Evolutionary conservation across 2,797 vertebrate species (phyloP).

Genomic region (Tarsius wallacei): DNA sequence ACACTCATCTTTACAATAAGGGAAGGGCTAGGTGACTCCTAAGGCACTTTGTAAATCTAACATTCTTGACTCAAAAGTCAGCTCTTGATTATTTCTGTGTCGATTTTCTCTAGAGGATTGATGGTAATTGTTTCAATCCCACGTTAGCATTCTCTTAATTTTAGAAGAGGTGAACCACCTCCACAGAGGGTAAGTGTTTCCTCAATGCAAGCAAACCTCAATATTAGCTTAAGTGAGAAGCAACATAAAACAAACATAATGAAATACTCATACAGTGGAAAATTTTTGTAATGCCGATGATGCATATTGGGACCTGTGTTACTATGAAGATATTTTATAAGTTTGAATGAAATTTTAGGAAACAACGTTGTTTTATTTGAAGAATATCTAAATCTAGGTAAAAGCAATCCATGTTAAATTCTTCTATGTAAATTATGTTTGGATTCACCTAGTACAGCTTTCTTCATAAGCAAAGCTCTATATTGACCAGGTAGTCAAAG

Average conservation of each 20-base stretch:
- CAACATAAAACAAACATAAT: constrained; percentile 26
- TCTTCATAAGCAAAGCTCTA: constrained; percentile 2
- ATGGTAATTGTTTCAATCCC: background rate
- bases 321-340: constrained; percentile 46
- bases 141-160: background rate
- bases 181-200: background rate
- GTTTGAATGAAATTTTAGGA: background rate
- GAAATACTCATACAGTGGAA: background rate
- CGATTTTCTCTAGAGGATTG: background rate
- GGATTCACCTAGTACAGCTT: background rate
- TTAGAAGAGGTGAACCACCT: background rate
- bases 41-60: background rate
- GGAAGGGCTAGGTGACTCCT: background rate
- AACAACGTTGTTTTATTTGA: constrained; percentile 27
- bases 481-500: background rate
- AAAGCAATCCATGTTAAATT: constrained; percentile 19
- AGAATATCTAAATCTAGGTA: background rate
- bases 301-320: background rate
- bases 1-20: background rate
- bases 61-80: background rate
- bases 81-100: background rate
- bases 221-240: background rate
- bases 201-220: constrained; percentile 37
- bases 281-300: background rate
- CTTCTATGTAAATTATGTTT: background rate